Conservation (phyloP, 2,797 vertebrate species). For the Zenarchopterus dispar region DNA sequence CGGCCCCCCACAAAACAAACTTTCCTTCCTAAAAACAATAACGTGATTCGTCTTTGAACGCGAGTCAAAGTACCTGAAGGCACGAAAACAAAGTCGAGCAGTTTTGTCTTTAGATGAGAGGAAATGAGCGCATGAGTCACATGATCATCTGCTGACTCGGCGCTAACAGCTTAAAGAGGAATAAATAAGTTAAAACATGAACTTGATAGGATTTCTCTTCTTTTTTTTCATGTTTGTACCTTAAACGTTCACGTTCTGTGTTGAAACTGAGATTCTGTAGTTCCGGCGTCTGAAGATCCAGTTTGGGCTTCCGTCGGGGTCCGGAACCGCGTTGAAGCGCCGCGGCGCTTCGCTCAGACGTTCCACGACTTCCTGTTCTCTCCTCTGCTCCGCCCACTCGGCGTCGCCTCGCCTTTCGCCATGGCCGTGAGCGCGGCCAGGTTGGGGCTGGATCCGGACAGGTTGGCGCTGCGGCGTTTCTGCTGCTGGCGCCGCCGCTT, state of each 20-base stretch:
- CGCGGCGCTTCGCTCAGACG: conserved; percentile 43
- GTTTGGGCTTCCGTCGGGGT: no score
- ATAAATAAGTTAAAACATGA: no score
- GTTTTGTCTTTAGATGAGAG: no score
- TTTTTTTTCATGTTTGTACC: background rate
- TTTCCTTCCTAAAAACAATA: no score
- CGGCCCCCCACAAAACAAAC: no score
- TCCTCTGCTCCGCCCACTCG: conserved; percentile 36
- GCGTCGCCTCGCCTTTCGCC: conserved; percentile 74
- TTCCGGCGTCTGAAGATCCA: no score
- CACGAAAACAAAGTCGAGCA: conserved; percentile 13
- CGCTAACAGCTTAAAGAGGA: no score
- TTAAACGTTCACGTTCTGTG: background rate
- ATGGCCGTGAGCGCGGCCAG: conserved; percentile 79
- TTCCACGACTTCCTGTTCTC: conserved; percentile 80
- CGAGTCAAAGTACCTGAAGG: conserved; percentile 23
- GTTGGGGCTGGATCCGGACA: conserved; percentile 82
- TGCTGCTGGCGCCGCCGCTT: conserved; percentile 61
- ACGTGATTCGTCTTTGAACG: background rate
- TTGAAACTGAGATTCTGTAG: no score
- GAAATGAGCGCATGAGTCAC: no score
- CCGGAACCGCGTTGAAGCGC: background rate
- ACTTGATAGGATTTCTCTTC: no score
- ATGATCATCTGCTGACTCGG: no score
- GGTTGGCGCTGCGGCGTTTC: conserved; percentile 70